A percentile compares a stretch with the other conserved stretches of the same genome.
phyloP scores from a whole-genome alignment of 2,797 vertebrate genomes.

The Myotis daubentonii region DNA sequence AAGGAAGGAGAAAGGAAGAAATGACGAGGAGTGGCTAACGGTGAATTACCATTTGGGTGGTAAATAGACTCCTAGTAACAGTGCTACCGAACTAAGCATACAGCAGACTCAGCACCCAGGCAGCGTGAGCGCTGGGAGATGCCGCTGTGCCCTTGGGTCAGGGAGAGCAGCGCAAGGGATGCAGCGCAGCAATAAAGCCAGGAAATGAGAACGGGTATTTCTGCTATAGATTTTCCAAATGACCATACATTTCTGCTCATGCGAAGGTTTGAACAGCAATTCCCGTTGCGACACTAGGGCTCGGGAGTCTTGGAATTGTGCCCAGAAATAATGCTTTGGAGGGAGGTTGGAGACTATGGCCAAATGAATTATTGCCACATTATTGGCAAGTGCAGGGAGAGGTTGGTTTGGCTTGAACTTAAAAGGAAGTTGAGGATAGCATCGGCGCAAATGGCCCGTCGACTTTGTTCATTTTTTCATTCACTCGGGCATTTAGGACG shows the following conservation, averaged over 20 bases:
- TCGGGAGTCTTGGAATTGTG: conserved; percentile 30
- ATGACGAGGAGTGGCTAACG: background rate
- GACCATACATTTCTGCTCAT: conserved; percentile 49
- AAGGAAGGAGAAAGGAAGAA: too few species aligned
- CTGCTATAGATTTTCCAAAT: conserved; percentile 36
- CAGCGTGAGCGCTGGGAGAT: background rate
- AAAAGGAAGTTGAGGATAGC: background rate
- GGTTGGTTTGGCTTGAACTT: conserved; percentile 40
- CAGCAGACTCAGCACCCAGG: background rate
- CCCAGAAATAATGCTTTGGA: conserved; percentile 58
- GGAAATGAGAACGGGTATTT: conserved; percentile 26
- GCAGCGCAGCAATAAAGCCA: background rate
- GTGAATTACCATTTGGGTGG: background rate
- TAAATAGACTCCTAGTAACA: background rate
- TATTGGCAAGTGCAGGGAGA: conserved; percentile 60
- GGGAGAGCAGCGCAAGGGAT: background rate
- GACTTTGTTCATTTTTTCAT: conserved; percentile 17
- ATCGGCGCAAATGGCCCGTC: background rate
- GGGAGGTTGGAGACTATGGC: background rate
- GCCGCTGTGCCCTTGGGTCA: background rate
- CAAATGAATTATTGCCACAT: conserved; percentile 41
- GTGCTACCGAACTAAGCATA: background rate
- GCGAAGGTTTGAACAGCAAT: conserved; percentile 9
- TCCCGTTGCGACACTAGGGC: conserved; percentile 3
- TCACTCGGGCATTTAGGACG: conserved; percentile 18